Evolutionary conservation across 64 coral and sea anemone genomes (phyloP).

Genomic region (Astreopora myriophthalma): DNA sequence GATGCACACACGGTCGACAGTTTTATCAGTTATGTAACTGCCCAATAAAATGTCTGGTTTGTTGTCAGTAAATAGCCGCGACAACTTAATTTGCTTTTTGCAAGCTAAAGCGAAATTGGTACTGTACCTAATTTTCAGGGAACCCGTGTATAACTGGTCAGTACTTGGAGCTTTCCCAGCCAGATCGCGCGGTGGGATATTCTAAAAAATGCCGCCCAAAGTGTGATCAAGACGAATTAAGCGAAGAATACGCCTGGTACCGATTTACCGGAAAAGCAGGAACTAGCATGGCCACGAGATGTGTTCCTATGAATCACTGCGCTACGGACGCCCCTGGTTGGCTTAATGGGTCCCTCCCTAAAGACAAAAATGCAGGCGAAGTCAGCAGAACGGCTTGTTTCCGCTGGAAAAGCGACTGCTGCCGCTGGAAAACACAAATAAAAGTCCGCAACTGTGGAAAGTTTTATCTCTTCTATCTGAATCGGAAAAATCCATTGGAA

Average conservation of each 20-base stretch:
- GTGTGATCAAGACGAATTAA: neutral
- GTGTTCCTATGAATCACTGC: constrained; percentile 1
- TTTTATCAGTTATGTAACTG: too few relatives aligned
- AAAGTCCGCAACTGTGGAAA: constrained; percentile 10
- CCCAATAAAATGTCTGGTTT: too few relatives aligned
- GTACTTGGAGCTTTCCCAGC: neutral
- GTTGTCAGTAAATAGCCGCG: too few relatives aligned
- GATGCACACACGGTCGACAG: too few relatives aligned
- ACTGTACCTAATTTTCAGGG: neutral
- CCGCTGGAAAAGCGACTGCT: constrained; percentile 17
- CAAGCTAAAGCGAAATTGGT: too few relatives aligned
- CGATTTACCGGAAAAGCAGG: constrained; percentile 19
- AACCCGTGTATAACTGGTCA: constrained; percentile 9
- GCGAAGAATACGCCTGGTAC: neutral
- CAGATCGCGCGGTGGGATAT: neutral
- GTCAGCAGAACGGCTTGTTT: constrained; percentile 30
- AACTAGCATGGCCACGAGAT: neutral
- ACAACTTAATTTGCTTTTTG: too few relatives aligned
- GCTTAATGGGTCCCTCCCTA: neutral
- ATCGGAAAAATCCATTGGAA: neutral
- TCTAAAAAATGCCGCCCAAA: neutral
- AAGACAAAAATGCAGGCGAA: neutral
- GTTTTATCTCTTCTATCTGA: neutral
- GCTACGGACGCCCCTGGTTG: neutral
- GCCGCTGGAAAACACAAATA: neutral